Percentiles rank a stretch among this genome's conserved stretches.
These are phyloP conservation scores for Panonychus citri DNA, from an alignment of 1,140 invertebrate species.

Conservation along the genomic window DNA sequence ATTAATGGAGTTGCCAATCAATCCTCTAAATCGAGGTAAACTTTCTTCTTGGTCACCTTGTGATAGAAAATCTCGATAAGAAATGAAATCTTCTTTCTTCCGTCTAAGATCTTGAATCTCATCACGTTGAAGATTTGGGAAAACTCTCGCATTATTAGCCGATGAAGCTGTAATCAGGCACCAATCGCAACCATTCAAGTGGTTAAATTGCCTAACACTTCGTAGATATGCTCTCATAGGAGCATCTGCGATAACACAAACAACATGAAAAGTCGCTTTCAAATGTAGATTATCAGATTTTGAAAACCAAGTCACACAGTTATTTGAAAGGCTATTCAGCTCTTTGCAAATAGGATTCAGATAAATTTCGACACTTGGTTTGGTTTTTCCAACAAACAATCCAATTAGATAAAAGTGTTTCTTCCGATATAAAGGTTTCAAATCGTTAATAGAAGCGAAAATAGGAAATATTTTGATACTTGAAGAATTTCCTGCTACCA, in stretches of 20 bases:
- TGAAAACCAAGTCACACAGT: too few species aligned
- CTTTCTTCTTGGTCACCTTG: background rate
- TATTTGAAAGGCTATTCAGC: too few species aligned
- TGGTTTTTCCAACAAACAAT: too few species aligned
- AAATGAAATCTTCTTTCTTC: background rate
- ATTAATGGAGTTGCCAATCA: background rate
- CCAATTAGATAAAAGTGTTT: too few species aligned
- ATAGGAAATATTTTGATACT: too few species aligned
- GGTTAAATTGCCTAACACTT: background rate
- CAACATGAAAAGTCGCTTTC: background rate
- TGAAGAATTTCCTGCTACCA: too few species aligned
- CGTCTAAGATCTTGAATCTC: background rate
- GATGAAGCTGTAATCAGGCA: background rate
- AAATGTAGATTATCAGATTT: too few species aligned
- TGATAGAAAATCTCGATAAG: background rate
- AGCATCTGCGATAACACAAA: background rate
- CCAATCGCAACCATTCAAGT: background rate
- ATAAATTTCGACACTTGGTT: too few species aligned
- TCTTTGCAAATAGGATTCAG: too few species aligned
- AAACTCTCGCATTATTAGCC: background rate
- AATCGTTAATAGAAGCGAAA: too few species aligned
- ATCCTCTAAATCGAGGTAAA: background rate
- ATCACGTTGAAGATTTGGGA: background rate
- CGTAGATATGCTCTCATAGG: background rate
- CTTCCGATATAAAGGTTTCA: too few species aligned